Conservation (phyloP, 2,113 vertebrate genomes). For the Hucho hucho region DNA sequence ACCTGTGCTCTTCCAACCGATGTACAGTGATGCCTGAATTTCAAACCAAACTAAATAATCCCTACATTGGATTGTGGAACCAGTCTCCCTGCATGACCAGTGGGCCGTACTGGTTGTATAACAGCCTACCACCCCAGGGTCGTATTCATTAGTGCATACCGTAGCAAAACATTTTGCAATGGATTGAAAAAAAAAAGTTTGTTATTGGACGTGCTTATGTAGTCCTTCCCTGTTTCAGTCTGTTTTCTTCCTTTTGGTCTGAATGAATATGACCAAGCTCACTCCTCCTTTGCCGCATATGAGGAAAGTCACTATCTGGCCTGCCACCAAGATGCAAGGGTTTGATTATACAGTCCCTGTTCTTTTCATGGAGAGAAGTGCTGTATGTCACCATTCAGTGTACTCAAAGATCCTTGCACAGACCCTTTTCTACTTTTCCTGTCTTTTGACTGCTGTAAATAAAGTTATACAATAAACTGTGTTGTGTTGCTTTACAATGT, state of each 20-base stretch:
- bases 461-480: not conserved
- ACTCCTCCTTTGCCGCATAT: conserved; percentile 20
- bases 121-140: not conserved
- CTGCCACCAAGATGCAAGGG: conserved; percentile 33
- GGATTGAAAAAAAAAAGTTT: too few species aligned
- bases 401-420: conserved; percentile 2
- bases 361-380: conserved; percentile 8
- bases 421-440: conserved; percentile 10
- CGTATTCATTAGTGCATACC: too few species aligned
- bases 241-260: too few species aligned
- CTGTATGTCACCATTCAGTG: conserved; percentile 21
- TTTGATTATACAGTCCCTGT: conserved; percentile 39
- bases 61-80: not conserved
- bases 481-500: not conserved
- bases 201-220: too few species aligned
- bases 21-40: not conserved
- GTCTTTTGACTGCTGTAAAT: not conserved
- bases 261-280: not conserved
- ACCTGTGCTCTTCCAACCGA: not conserved
- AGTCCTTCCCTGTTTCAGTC: too few species aligned
- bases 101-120: not conserved
- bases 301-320: conserved; percentile 34
- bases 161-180: too few species aligned
- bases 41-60: not conserved
- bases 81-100: not conserved